Evolutionary conservation across 2,888 invertebrate species (phyloP).

Genomic region (Anodontia alba): DNA sequence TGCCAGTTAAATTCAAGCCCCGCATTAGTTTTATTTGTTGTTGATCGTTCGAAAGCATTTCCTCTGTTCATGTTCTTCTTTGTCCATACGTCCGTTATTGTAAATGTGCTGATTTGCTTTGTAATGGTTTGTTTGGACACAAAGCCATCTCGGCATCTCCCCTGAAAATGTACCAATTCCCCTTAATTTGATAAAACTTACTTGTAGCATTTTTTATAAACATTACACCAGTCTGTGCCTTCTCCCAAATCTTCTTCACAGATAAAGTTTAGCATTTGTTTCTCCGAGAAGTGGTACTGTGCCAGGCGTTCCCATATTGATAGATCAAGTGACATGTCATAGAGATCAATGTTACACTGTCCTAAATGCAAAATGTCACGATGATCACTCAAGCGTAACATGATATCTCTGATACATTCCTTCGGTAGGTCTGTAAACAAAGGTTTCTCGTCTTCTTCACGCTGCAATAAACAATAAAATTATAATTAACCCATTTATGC

Average conservation of each 20-base stretch:
- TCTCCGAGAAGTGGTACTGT: conserved; percentile 50
- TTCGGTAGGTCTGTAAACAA: conserved; percentile 45
- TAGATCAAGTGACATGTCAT: conserved; percentile 37
- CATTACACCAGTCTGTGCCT: conserved; percentile 34
- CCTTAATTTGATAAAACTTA: too few relatives aligned
- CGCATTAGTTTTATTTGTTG: too few relatives aligned
- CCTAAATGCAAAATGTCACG: conserved; percentile 27
- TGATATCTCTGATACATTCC: conserved; percentile 50
- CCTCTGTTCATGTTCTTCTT: too few relatives aligned
- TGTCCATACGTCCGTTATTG: too few relatives aligned
- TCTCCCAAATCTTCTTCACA: conserved; percentile 28
- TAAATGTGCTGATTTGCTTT: too few relatives aligned
- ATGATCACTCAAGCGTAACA: conserved; percentile 43
- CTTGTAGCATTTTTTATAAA: conserved; percentile 44
- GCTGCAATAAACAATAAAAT: conserved; percentile 19
- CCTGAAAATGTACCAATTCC: too few relatives aligned
- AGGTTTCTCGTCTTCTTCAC: conserved; percentile 36
- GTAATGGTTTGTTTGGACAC: too few relatives aligned
- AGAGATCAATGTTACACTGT: conserved; percentile 27
- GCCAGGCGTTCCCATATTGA: conserved; percentile 49
- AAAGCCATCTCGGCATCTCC: too few relatives aligned
- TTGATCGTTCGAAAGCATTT: too few relatives aligned
- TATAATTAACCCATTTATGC: background rate
- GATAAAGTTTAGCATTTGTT: conserved; percentile 53
- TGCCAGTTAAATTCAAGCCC: too few relatives aligned